Evolutionary conservation across 2,797 vertebrate species (phyloP), one percentile per base, ranked within the genome.

Genomic region (Neostethus bicornis): DNA sequence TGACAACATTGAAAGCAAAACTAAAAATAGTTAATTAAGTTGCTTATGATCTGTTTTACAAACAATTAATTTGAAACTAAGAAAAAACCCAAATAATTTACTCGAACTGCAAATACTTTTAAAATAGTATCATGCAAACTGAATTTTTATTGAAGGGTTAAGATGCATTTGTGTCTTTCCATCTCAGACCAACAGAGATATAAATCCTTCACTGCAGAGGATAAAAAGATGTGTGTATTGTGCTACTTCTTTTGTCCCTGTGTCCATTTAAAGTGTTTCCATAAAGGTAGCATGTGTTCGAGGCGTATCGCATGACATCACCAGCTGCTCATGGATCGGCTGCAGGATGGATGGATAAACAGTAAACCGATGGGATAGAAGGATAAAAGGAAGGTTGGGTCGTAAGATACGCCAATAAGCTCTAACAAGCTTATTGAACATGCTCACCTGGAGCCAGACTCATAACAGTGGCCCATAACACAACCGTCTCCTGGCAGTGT

Each of bases 401-500:
- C 64, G 61, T 61, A 61, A 75, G 74, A 50, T 69, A 57, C 75
- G 68, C 67, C 38, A 34, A 67, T 41, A 17, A 59, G 65, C 62
- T 66, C 45, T 69, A 75, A 69, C 61, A 49, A 77, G 84, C 83
- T 86, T 87, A 79, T 74, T 59, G 14, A 73, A 65, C 65, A 55
- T 21, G 51, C 64, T 87, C 83, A 91, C 86, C 87, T 91, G 87
- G 82, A 91, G 85, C 88, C 88, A 82, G 83, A 69, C 47, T 66
- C 65, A n/a, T n/a, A 81, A 84, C 90, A 91, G 87, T 66, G 67
- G 58, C 41, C 17, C 72, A 67, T 61, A 66, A 67, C 55, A 60
- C 63, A 69, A 67, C 66, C 58, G 66, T 73, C 79, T 78, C 60
- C 78, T 69, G 77, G 71, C 61, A 75, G 72, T 17, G 8, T 1